Evolutionary conservation across 2,888 invertebrate genomes (phyloP).

Genomic region (Sepioteuthis lessoniana): DNA sequence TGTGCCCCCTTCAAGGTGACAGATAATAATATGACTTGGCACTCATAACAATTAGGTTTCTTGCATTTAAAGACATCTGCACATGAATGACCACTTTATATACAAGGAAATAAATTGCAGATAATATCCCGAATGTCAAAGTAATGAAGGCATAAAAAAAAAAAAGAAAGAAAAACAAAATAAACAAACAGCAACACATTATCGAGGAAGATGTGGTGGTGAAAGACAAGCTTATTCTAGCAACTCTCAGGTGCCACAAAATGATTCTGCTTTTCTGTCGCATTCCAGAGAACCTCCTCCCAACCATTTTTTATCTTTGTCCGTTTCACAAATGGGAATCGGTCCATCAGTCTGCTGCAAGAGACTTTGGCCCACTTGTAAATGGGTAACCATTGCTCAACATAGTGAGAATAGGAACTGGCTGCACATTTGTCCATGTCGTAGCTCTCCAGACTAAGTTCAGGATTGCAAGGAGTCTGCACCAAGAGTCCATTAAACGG

Average conservation of each 20-base stretch:
- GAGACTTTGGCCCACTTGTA: constrained; percentile 36
- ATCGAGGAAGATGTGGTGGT: too few relatives aligned
- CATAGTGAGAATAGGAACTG: neutral
- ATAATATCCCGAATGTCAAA: too few relatives aligned
- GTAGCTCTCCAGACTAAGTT: neutral
- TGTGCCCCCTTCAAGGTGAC: too few relatives aligned
- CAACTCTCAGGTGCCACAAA: neutral
- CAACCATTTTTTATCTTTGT: neutral
- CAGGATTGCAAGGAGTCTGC: neutral
- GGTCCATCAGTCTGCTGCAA: neutral
- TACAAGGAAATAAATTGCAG: too few relatives aligned
- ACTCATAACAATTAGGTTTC: too few relatives aligned
- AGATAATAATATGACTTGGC: too few relatives aligned
- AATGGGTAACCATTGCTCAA: neutral
- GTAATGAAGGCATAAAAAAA: too few relatives aligned
- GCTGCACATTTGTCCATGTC: neutral
- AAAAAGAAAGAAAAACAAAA: too few relatives aligned
- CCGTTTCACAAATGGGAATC: neutral
- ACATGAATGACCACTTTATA: too few relatives aligned
- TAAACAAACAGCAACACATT: too few relatives aligned
- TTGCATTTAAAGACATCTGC: too few relatives aligned
- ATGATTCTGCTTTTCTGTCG: neutral
- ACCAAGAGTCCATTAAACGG: neutral
- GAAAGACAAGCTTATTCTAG: neutral
- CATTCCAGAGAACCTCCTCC: constrained; percentile 15